Conservation (phyloP, 2,113 vertebrate species). For the Anguilla japonica region DNA sequence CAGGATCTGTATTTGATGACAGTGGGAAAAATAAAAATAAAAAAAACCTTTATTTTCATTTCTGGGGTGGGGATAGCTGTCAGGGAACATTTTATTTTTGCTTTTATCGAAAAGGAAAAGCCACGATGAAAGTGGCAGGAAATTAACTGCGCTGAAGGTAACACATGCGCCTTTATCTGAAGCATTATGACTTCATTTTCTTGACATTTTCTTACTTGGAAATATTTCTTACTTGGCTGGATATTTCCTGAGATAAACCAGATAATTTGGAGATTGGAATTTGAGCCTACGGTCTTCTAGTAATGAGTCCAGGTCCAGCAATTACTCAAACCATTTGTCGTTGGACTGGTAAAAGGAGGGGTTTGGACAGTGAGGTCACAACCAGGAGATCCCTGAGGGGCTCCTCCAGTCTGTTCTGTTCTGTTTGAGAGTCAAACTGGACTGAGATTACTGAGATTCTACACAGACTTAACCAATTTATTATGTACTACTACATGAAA, state of each 20-base stretch:
- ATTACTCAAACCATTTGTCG: neutral
- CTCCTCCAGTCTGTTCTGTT: neutral
- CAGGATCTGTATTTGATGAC: constrained; percentile 4
- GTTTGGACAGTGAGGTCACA: neutral
- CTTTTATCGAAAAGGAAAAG: neutral
- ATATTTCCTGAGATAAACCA: neutral
- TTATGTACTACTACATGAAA: too few relatives aligned
- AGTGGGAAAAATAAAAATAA: neutral
- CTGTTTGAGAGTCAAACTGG: neutral
- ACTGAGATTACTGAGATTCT: neutral
- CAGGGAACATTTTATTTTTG: neutral
- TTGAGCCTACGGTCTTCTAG: neutral
- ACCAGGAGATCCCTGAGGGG: neutral
- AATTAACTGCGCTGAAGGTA: neutral
- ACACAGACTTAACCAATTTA: too few relatives aligned
- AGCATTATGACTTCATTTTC: neutral
- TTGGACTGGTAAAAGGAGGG: neutral
- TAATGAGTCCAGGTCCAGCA: neutral
- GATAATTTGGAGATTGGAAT: neutral
- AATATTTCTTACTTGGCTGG: neutral
- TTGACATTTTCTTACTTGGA: neutral
- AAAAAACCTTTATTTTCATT: neutral
- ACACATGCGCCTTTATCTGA: neutral
- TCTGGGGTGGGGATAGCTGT: neutral
- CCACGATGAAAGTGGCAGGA: neutral